Conservation (phyloP, 2,797 vertebrate species). For the Schizopygopsis malacanthus region DNA sequence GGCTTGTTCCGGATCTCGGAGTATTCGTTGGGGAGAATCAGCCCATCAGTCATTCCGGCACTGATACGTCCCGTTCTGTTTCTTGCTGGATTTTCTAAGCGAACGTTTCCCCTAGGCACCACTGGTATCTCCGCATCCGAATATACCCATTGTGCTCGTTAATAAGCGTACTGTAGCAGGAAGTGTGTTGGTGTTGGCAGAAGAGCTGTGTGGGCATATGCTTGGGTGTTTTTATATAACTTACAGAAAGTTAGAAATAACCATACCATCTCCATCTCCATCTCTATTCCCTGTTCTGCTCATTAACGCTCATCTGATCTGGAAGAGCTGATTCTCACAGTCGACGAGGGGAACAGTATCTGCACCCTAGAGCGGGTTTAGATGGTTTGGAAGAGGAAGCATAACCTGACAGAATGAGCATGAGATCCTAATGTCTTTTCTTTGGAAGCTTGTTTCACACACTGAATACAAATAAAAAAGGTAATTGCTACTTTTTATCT, state of each 20-base stretch:
- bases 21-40: constrained; percentile 3
- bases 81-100: constrained; percentile 56
- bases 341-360: not conserved
- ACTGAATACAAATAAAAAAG: not conserved
- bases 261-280: not conserved
- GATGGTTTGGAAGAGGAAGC: not conserved
- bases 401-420: not conserved
- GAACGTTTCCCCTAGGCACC: constrained; percentile 49
- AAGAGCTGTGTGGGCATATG: constrained; percentile 41
- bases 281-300: constrained; percentile 20
- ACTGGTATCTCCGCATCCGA: constrained; percentile 50
- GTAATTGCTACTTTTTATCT: not conserved
- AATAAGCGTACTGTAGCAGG: constrained; percentile 22
- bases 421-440: not conserved
- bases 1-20: constrained; percentile 15
- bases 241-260: constrained; percentile 25
- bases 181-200: constrained; percentile 44
- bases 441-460: not conserved
- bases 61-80: constrained; percentile 33
- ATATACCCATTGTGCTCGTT: constrained; percentile 44
- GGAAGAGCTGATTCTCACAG: constrained; percentile 28
- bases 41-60: constrained; percentile 30
- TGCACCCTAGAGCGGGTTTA: not conserved
- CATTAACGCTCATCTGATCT: constrained; percentile 25
- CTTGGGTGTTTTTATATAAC: constrained; percentile 29